Evolutionary conservation across 2,113 vertebrate species (phyloP).

Genomic region (Anser brachyrhynchus): DNA sequence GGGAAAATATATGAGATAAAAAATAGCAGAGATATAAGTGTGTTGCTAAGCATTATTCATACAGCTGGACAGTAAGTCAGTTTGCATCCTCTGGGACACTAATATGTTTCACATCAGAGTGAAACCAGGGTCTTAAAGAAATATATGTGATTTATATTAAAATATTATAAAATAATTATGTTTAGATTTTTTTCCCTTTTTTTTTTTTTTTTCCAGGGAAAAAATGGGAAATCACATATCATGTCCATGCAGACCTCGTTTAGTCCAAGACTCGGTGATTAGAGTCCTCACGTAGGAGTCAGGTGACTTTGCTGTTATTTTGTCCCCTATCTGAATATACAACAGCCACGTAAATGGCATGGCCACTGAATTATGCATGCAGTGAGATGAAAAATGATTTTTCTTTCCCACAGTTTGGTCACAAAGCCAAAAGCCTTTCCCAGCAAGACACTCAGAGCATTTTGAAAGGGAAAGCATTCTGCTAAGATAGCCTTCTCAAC

Average conservation of each 20-base stretch:
- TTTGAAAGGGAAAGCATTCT: neutral
- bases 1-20: neutral
- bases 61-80: neutral
- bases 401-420: neutral
- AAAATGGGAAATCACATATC: neutral
- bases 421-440: neutral
- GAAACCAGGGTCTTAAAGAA: neutral
- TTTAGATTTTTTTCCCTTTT: neutral
- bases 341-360: neutral
- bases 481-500: neutral
- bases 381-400: neutral
- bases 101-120: neutral
- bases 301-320: neutral
- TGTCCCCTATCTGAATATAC: neutral
- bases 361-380: neutral
- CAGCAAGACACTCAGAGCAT: neutral
- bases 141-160: neutral
- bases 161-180: neutral
- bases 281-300: neutral
- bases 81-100: neutral
- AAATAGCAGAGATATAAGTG: neutral
- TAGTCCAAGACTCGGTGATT: neutral
- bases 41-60: neutral
- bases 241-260: neutral
- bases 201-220: neutral